Evolutionary conservation across 2,113 vertebrate genomes (phyloP).

Genomic region (Hirundichthys speculiger): DNA sequence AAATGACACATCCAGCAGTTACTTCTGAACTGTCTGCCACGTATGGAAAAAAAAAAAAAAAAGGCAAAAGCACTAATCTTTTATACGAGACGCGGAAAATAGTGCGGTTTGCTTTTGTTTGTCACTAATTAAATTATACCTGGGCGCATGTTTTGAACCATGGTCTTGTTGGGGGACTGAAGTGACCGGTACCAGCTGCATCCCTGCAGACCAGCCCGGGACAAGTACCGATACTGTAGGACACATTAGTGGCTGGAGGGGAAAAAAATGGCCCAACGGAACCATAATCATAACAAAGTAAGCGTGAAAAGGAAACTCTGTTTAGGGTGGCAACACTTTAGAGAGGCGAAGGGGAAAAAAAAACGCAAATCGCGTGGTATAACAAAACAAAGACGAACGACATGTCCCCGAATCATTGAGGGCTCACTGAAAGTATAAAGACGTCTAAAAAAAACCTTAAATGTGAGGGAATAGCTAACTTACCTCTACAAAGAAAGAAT

Average conservation of each 20-base stretch:
- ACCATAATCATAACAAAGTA: neutral
- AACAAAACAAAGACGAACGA: constrained; percentile 47
- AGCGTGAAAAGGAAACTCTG: neutral
- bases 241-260: neutral
- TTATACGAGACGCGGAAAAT: too few species aligned
- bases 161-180: neutral
- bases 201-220: constrained; percentile 23
- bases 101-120: too few species aligned
- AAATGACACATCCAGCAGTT: constrained; percentile 53
- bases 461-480: neutral
- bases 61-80: too few species aligned
- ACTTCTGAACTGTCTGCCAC: neutral
- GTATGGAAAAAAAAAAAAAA: too few species aligned
- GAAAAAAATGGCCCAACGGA: neutral
- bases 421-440: neutral
- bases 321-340: too few species aligned
- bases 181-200: constrained; percentile 7
- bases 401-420: neutral
- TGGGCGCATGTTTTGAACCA: too few species aligned
- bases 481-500: constrained; percentile 71
- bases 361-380: neutral
- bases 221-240: neutral
- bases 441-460: neutral
- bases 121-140: too few species aligned
- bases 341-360: too few species aligned